Conservation (phyloP, 2,888 invertebrate genomes). For the Melanophora roralis region DNA sequence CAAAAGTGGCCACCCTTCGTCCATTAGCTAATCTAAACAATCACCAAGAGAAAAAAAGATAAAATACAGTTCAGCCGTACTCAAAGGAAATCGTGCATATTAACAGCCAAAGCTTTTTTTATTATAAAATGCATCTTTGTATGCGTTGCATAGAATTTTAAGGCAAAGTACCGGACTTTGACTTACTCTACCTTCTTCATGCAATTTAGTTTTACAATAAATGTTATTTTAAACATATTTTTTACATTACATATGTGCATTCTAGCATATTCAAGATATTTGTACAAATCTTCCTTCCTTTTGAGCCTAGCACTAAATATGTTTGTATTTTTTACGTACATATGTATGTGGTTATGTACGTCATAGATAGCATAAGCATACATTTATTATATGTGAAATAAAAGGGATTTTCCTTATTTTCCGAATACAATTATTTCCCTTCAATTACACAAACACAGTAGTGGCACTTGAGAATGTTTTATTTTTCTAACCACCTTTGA, state of each 20-base stretch:
- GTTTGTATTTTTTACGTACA: no score
- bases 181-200: background rate
- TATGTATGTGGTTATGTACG: no score
- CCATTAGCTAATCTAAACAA: no score
- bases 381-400: background rate
- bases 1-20: no score
- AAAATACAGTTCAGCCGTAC: no score
- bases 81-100: no score
- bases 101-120: no score
- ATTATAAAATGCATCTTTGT: no score
- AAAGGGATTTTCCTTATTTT: conserved; percentile 47
- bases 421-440: conserved; percentile 58
- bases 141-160: no score
- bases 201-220: conserved; percentile 10
- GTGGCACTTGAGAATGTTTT: conserved; percentile 46
- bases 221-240: conserved; percentile 1
- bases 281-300: conserved; percentile 44
- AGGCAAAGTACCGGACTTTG: no score
- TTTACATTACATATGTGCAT: conserved; percentile 32
- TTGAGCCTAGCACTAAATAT: background rate
- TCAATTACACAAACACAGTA: conserved; percentile 63
- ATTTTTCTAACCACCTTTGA: conserved; percentile 35
- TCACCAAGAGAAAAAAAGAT: no score
- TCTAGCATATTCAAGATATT: conserved; percentile 41
- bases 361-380: no score